Evolutionary conservation across 2,888 invertebrate genomes (phyloP).

Genomic region (Marasmarcha lunaedactyla): DNA sequence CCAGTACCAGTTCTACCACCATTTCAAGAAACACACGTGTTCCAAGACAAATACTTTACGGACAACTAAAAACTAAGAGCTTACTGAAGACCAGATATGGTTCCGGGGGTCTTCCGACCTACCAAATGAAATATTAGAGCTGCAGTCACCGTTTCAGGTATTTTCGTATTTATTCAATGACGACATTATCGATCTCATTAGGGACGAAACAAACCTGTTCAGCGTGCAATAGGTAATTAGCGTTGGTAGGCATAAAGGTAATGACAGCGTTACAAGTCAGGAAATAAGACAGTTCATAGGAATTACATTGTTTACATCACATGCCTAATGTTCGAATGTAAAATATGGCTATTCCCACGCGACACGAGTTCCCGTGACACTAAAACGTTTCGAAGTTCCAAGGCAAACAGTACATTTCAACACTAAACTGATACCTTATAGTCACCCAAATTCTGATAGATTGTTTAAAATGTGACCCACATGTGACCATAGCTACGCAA

Average conservation of each 20-base stretch:
- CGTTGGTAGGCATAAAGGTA: conserved; percentile 13
- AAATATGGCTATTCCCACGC: conserved; percentile 16
- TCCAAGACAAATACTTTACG: too few relatives aligned
- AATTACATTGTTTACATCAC: conserved; percentile 8
- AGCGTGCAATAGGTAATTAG: conserved; percentile 16
- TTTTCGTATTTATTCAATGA: conserved; percentile 14
- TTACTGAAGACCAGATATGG: conserved; percentile 11
- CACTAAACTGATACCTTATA: conserved; percentile 7
- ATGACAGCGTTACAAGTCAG: conserved; percentile 13
- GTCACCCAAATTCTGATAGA: conserved; percentile 12
- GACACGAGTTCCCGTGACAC: conserved; percentile 15
- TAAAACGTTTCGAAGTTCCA: conserved; percentile 18
- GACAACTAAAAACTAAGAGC: too few relatives aligned
- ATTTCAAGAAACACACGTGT: too few relatives aligned
- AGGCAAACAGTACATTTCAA: conserved; percentile 19
- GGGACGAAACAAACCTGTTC: conserved; percentile 15
- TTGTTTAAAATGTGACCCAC: conserved; percentile 19
- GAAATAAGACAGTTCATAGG: conserved; percentile 17
- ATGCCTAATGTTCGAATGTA: conserved; percentile 14
- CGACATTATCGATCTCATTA: conserved; percentile 14
- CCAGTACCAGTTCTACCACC: too few relatives aligned
- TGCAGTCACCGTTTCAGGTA: conserved; percentile 15
- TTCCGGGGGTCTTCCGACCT: conserved; percentile 13
- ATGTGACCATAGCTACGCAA: conserved; percentile 9
- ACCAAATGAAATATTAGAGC: conserved; percentile 8